Evolutionary conservation across 2,888 invertebrate genomes (phyloP).

Genomic region (Xylophagus ater): DNA sequence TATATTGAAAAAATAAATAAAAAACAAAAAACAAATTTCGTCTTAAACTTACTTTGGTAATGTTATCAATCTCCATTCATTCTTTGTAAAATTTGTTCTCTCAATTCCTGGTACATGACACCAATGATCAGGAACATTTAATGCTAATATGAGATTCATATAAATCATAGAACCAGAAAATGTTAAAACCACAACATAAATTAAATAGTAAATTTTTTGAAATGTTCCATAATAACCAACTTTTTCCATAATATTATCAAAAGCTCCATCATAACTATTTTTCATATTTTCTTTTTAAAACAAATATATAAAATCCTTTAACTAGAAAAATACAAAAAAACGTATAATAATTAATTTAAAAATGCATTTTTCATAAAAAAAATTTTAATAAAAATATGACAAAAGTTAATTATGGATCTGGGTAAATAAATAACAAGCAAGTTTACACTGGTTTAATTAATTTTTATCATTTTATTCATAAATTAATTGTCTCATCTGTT

Average conservation of each 20-base stretch:
- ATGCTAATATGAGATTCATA: slow-evolving; percentile 44
- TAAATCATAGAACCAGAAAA: slow-evolving; percentile 42
- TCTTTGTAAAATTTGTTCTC: slow-evolving; percentile 37
- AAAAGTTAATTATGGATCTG: too few species aligned
- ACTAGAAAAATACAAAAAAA: too few species aligned
- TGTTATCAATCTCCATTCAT: slow-evolving; percentile 43
- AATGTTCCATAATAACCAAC: slow-evolving; percentile 45
- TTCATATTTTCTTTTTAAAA: too few species aligned
- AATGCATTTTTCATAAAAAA: too few species aligned
- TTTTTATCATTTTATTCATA: too few species aligned
- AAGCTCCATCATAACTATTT: too few species aligned
- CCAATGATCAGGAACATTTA: slow-evolving; percentile 48
- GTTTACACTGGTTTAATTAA: too few species aligned
- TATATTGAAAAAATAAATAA: neutral
- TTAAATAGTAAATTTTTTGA: slow-evolving; percentile 41
- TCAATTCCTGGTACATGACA: slow-evolving; percentile 45
- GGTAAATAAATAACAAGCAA: too few species aligned
- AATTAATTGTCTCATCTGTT: too few species aligned
- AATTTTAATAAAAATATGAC: too few species aligned
- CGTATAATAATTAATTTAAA: too few species aligned
- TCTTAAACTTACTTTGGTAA: slow-evolving; percentile 41
- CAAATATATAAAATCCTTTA: too few species aligned
- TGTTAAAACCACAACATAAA: slow-evolving; percentile 41
- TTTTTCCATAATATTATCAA: slow-evolving; percentile 42
- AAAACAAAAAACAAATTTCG: neutral